phyloP scores from a whole-genome alignment of 2,113 vertebrate genomes.

The Mus pahari region DNA sequence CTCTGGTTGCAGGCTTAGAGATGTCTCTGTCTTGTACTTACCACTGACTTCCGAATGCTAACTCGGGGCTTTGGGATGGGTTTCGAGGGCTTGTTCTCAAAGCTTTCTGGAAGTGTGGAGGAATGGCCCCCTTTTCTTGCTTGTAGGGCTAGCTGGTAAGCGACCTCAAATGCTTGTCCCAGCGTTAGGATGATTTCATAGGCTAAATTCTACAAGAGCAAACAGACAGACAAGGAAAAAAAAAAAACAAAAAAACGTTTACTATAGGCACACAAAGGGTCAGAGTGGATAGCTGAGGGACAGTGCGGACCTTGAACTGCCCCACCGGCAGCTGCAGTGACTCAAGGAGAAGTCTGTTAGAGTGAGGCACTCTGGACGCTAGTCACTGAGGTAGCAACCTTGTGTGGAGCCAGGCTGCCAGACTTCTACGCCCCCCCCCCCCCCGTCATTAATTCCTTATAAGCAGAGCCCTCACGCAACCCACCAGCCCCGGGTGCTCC shows the following conservation, averaged over 20 bases:
- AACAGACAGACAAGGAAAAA: neutral
- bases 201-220: conserved; percentile 94
- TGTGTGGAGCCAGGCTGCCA: neutral
- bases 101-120: conserved; percentile 98
- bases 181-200: conserved; percentile 99
- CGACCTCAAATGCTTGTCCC: conserved; percentile 99
- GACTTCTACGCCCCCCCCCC: too few species aligned
- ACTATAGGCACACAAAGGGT: fast-evolving
- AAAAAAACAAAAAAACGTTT: conserved; percentile 38
- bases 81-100: conserved; percentile 98
- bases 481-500: neutral
- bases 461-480: too few species aligned
- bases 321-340: fast-evolving
- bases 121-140: conserved; percentile 98
- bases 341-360: neutral
- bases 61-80: conserved; percentile 98
- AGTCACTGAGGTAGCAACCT: neutral
- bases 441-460: fast-evolving
- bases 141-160: conserved; percentile 98
- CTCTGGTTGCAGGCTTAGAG: neutral
- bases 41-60: conserved; percentile 98
- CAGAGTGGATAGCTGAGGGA: conserved; percentile 2
- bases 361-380: neutral
- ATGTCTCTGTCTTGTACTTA: conserved; percentile 86
- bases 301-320: neutral